Conservation (phyloP, 2,113 vertebrate genomes). For the Vombatus ursinus region DNA sequence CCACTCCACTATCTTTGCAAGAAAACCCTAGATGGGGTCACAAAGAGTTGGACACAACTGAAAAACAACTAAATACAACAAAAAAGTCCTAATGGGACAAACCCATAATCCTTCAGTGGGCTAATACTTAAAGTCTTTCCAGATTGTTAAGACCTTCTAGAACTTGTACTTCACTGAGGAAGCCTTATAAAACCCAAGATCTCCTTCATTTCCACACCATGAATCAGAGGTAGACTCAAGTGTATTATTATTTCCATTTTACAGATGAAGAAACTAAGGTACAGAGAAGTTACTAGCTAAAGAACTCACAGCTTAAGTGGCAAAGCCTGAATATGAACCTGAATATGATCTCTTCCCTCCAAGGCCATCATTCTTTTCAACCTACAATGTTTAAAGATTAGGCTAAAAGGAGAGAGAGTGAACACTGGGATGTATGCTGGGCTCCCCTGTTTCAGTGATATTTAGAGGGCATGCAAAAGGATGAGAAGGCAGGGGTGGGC, state of each 20-base stretch:
- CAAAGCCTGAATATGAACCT: neutral
- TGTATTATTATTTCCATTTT: neutral
- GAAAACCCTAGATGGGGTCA: neutral
- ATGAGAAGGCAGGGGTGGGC: slow-evolving; percentile 9
- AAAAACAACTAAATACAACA: neutral
- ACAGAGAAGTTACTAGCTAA: neutral
- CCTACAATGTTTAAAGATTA: neutral
- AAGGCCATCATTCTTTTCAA: neutral
- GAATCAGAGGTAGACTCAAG: neutral
- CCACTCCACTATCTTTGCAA: neutral
- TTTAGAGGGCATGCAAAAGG: neutral
- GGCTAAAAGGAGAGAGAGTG: neutral
- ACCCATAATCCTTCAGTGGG: neutral
- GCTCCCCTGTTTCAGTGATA: neutral
- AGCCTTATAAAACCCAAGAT: neutral
- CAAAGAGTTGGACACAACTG: neutral
- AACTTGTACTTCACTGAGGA: neutral
- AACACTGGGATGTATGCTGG: neutral
- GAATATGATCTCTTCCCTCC: neutral
- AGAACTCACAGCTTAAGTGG: neutral
- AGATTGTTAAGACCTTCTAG: neutral
- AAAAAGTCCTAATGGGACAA: neutral
- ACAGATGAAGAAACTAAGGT: neutral
- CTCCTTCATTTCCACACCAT: neutral
- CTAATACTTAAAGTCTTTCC: neutral